Evolutionary conservation across 1,140 invertebrate genomes (phyloP).

Genomic region (Acromyrmex heyeri): DNA sequence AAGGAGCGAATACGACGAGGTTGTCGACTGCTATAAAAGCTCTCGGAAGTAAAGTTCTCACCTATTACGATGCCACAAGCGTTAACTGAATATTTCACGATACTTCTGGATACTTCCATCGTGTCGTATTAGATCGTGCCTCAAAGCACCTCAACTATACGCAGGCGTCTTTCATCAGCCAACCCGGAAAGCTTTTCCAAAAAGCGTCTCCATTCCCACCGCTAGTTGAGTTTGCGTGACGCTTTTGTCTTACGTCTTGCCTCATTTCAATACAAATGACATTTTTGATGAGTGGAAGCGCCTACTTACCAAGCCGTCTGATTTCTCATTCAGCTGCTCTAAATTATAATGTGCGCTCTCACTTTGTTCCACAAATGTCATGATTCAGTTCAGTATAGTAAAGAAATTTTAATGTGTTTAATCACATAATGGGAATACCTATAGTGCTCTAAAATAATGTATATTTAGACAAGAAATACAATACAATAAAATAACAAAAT

Average conservation of each 20-base stretch:
- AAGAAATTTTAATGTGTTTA: neutral
- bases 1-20: neutral
- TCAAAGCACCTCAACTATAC: conserved; percentile 34
- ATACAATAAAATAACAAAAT: too few species aligned
- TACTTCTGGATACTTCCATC: conserved; percentile 68
- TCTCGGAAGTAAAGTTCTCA: conserved; percentile 69
- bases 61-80: conserved; percentile 71
- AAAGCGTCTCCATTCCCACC: conserved; percentile 14
- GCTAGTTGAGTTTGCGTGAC: conserved; percentile 41
- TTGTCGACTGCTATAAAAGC: conserved; percentile 55
- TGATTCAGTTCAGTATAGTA: neutral
- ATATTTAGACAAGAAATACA: too few species aligned
- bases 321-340: neutral
- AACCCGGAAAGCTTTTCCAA: conserved; percentile 17
- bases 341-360: conserved; percentile 1
- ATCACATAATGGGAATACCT: too few species aligned
- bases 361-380: neutral
- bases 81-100: conserved; percentile 78
- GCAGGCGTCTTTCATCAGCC: conserved; percentile 4
- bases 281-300: conserved; percentile 55
- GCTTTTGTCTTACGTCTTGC: conserved; percentile 58
- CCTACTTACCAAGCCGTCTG: conserved; percentile 4
- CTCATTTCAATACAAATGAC: conserved; percentile 62
- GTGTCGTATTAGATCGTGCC: conserved; percentile 57
- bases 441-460: too few species aligned